phyloP scores from a whole-genome alignment of 1,140 invertebrate genomes.

The Orussus abietinus region DNA sequence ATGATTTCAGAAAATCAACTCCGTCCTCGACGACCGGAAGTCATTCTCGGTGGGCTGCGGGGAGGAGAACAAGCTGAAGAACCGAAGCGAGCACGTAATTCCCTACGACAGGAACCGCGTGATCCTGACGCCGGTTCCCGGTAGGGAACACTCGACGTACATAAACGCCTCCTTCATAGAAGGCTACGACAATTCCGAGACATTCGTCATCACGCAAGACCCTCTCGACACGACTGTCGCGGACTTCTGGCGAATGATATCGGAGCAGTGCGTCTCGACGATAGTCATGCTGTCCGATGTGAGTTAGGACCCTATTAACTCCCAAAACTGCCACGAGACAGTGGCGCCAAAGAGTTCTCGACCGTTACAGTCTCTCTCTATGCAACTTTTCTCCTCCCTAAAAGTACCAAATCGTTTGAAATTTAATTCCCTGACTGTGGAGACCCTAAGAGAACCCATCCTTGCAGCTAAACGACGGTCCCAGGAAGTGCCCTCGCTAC shows the following conservation, averaged over 20 bases:
- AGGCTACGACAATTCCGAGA: conserved; percentile 90
- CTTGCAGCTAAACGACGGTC: conserved; percentile 64
- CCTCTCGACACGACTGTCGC: conserved; percentile 82
- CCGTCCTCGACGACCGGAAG: conserved; percentile 77
- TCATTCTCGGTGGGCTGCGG: conserved; percentile 74
- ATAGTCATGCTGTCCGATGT: conserved; percentile 94
- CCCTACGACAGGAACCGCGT: conserved; percentile 91
- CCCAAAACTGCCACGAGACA: too few relatives aligned
- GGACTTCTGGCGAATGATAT: conserved; percentile 97
- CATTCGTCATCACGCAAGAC: conserved; percentile 95
- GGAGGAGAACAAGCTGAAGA: conserved; percentile 84
- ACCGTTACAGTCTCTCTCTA: too few relatives aligned
- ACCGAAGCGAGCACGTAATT: conserved; percentile 81
- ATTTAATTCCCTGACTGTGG: too few relatives aligned
- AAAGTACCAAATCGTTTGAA: too few relatives aligned
- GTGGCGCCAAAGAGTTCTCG: too few relatives aligned
- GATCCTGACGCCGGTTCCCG: conserved; percentile 75
- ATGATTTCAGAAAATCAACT: conserved; percentile 68
- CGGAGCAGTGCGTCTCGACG: conserved; percentile 85
- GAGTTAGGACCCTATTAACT: too few relatives aligned
- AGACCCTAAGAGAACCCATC: too few relatives aligned
- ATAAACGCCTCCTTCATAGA: conserved; percentile 97
- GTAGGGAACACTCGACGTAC: conserved; percentile 87
- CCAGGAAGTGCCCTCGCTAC: conserved; percentile 80
- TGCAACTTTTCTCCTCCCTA: too few relatives aligned